phyloP scores from a whole-genome alignment of 2,797 vertebrate species.

The Anguilla megastoma region DNA sequence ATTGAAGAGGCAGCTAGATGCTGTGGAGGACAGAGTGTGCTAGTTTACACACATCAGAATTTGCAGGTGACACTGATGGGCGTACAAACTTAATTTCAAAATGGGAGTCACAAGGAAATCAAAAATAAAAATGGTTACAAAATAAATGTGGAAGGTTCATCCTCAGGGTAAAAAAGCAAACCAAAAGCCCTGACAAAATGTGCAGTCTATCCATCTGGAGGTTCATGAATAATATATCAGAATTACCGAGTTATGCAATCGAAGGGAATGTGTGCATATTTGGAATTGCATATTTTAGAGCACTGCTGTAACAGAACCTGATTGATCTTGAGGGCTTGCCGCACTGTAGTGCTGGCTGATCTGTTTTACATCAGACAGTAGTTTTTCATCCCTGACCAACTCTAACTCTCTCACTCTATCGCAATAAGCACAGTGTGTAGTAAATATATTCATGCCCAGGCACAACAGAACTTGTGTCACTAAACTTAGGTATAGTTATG shows the following conservation, averaged over 20 bases:
- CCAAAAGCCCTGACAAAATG: not conserved
- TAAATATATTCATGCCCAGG: no score
- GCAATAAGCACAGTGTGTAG: no score
- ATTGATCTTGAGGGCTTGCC: not conserved
- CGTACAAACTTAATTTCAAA: not conserved
- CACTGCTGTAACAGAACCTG: not conserved
- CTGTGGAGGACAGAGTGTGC: no score
- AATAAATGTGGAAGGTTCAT: not conserved
- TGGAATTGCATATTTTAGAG: not conserved
- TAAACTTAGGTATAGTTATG: no score
- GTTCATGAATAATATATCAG: not conserved
- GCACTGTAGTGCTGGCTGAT: not conserved
- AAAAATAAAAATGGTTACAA: not conserved
- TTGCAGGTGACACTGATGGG: no score
- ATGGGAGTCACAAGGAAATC: not conserved
- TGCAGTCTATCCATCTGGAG: not conserved
- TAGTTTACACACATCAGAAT: no score
- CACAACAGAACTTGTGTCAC: no score
- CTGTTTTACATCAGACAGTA: not conserved
- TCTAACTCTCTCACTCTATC: not conserved
- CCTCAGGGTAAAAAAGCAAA: not conserved
- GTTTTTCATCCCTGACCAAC: not conserved
- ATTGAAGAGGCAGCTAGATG: no score
- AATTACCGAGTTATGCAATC: not conserved
- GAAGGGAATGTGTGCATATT: not conserved